Conservation (phyloP, 2,797 vertebrate species). For the Gambelia wislizenii region DNA sequence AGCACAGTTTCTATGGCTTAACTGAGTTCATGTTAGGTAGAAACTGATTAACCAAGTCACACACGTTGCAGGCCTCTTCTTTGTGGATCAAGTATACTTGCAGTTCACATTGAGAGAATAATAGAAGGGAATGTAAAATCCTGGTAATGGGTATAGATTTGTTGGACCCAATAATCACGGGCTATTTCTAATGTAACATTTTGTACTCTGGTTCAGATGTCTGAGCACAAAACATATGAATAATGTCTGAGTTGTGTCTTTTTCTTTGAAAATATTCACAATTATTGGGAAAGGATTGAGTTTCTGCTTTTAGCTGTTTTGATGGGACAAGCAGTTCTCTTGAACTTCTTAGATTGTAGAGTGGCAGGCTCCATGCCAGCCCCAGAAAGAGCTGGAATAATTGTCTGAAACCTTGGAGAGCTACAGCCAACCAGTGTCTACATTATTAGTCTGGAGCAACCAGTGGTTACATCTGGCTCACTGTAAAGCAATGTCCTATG, state of each 20-base stretch:
- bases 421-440: not conserved
- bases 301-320: not conserved
- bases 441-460: not conserved
- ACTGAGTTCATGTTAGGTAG: fast-evolving
- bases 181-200: not conserved
- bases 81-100: not conserved
- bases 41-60: not conserved
- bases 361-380: too few relatives aligned
- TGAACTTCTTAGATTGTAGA: not conserved
- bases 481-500: not conserved
- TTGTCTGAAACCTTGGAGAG: not conserved
- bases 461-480: not conserved
- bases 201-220: not conserved
- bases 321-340: not conserved
- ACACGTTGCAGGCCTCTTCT: not conserved
- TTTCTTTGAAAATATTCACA: conserved; percentile 4
- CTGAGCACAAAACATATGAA: not conserved
- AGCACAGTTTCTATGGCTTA: not conserved
- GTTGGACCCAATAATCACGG: not conserved
- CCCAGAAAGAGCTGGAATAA: not conserved
- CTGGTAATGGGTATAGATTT: not conserved
- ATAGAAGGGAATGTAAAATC: not conserved
- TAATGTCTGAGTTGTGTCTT: not conserved
- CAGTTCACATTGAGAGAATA: not conserved
- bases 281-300: not conserved